Percentiles rank a stretch among this genome's conserved stretches.
phyloP scores from a whole-genome alignment of 2,888 invertebrate species.

The Atethmia centrago region DNA sequence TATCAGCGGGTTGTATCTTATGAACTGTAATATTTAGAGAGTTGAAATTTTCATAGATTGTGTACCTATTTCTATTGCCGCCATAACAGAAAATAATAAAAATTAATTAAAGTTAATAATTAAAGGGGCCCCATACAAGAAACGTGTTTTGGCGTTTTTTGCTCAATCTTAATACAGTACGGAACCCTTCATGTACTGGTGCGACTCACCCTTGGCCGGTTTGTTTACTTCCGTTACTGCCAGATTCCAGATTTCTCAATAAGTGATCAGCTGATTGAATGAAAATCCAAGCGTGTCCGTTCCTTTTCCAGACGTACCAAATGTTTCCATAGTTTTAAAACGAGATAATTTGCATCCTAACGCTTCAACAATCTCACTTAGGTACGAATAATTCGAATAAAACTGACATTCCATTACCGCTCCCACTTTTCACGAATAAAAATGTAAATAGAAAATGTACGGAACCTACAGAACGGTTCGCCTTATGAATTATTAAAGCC shows the following conservation, averaged over 20 bases:
- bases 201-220: too few relatives aligned
- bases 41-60: too few relatives aligned
- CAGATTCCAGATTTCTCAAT: not conserved
- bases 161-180: too few relatives aligned
- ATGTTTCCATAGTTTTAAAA: conserved; percentile 52
- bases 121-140: too few relatives aligned
- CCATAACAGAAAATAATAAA: too few relatives aligned
- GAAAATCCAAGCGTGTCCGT: not conserved
- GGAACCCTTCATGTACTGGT: too few relatives aligned
- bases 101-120: too few relatives aligned
- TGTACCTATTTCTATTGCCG: too few relatives aligned
- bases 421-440: conserved; percentile 73
- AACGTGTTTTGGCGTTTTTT: too few relatives aligned
- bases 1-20: too few relatives aligned
- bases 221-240: not conserved
- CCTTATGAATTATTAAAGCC: conserved; percentile 79
- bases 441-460: conserved; percentile 77
- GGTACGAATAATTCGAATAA: conserved; percentile 60
- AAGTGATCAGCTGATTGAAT: not conserved
- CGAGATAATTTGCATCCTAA: conserved; percentile 54
- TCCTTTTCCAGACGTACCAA: not conserved
- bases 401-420: conserved; percentile 70
- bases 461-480: conserved; percentile 70
- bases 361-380: conserved; percentile 59
- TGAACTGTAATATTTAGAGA: too few relatives aligned